phyloP scores from a whole-genome alignment of 2,113 vertebrate genomes.

The Clarias batrachus region DNA sequence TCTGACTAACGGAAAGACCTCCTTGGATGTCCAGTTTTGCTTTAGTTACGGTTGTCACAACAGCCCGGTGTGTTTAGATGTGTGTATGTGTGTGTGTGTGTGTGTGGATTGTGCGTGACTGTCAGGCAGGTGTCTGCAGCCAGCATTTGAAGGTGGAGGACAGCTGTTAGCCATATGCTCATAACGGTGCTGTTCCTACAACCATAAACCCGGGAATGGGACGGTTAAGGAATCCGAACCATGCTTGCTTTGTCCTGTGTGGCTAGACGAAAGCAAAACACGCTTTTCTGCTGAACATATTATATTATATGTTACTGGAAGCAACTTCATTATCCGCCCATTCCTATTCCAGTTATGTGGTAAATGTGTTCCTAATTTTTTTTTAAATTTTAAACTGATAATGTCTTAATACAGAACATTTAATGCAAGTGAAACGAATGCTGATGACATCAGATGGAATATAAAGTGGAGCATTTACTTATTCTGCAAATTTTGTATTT shows the following conservation, averaged over 20 bases:
- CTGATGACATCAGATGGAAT: not conserved
- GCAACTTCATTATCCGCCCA: not conserved
- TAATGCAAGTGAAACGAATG: not conserved
- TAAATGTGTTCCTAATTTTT: not conserved
- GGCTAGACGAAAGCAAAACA: constrained; percentile 34
- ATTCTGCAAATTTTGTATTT: not conserved
- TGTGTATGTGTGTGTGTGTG: constrained; percentile 24
- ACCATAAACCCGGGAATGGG: constrained; percentile 45
- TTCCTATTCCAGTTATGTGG: constrained; percentile 11
- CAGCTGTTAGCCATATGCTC: constrained; percentile 62
- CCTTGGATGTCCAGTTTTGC: constrained; percentile 41
- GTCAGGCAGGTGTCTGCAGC: constrained; percentile 52
- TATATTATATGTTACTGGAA: constrained; percentile 15
- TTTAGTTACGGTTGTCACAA: constrained; percentile 60
- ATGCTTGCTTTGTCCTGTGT: constrained; percentile 32
- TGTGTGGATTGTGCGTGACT: constrained; percentile 27
- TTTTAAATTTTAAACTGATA: not conserved
- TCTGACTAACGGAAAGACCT: constrained; percentile 39
- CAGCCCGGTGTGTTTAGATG: constrained; percentile 1
- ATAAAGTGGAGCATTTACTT: not conserved
- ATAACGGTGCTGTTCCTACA: constrained; percentile 40
- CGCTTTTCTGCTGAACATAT: not conserved
- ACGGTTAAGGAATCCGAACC: constrained; percentile 46
- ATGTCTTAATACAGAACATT: not conserved
- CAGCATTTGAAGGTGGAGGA: constrained; percentile 46